Evolutionary conservation across 2,888 invertebrate genomes (phyloP).

Genomic region (Muschampia plurimacula): DNA sequence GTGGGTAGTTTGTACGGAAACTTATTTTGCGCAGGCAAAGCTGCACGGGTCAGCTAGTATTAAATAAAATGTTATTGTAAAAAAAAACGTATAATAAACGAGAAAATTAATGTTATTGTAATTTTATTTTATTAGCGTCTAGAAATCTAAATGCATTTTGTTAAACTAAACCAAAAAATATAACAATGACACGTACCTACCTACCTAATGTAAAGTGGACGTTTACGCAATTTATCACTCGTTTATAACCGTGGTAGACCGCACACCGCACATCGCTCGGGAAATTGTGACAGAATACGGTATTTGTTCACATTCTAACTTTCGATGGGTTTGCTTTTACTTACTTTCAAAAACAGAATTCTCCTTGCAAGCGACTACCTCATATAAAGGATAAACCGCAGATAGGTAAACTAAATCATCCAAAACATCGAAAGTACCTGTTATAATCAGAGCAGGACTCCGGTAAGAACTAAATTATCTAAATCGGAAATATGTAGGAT

Average conservation of each 20-base stretch:
- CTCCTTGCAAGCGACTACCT: neutral
- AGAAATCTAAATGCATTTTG: neutral
- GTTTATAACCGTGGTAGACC: conserved; percentile 68
- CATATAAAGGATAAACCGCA: too few species aligned
- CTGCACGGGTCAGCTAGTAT: too few species aligned
- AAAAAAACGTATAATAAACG: too few species aligned
- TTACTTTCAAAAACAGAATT: conserved; percentile 3
- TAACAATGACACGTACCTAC: neutral
- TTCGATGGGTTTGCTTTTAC: conserved; percentile 65
- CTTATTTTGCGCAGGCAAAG: too few species aligned
- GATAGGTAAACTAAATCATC: too few species aligned
- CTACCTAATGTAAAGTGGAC: neutral
- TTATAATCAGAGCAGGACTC: too few species aligned
- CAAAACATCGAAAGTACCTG: too few species aligned
- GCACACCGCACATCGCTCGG: conserved; percentile 71
- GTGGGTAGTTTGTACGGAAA: too few species aligned
- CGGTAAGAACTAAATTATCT: too few species aligned
- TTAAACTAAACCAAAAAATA: neutral
- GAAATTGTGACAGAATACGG: conserved; percentile 67
- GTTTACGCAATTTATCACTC: conserved; percentile 59
- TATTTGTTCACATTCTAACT: conserved; percentile 61
- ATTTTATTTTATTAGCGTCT: neutral
- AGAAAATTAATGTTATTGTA: neutral
- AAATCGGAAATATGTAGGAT: too few species aligned
- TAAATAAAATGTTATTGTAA: too few species aligned